Evolutionary conservation across 2,113 vertebrate genomes (phyloP), one percentile per base, ranked within the genome.

Genomic region (Mirza zaza): DNA sequence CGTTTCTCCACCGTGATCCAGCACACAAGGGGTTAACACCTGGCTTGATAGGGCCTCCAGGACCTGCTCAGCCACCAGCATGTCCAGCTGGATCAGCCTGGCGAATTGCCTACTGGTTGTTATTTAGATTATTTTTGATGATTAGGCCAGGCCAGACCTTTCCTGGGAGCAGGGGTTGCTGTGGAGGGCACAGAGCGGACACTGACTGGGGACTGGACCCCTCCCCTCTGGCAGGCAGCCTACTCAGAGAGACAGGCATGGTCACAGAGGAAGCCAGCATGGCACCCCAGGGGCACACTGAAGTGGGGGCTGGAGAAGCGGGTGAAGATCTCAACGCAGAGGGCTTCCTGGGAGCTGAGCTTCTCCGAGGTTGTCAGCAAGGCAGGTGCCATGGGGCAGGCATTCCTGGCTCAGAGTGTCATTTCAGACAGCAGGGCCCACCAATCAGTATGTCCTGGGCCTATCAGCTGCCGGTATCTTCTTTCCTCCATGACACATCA

Each of bases 401-500:
- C 15, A 0, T 85, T 63, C 75, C 80, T 87, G 87, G 87, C 80
- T 88, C 13, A 5, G 50, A 32, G 45, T 5, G 2, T 71, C 75
- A 2, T 75, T 90, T 75, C 80, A 61, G 70, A 84, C 57, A 65
- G 34, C 29, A n/a, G 42, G 87, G 57, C 55, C 79, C 89, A 34
- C 52, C 3, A 23, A 17, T 93, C 42, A 39, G 5, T 0, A 34
- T 32, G n/a, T 87, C 92, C 52, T 2, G 67, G 75, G 87, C 63
- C 88, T 59, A 14, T 96, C 73, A 61, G 93, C 81, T 68, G 90
- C 96, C 34, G 85, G 84, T 91, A 42, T 97, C 89, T 29, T 55
- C 86, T 97, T 97, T 90, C 95, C 63, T 36, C 96, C 50, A 2
- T 93, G 95, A 95, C 89, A 87, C 91, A 75, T 94, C 9, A 0